A percentile compares a stretch with the other conserved stretches of the same genome.
Conservation (phyloP, 2,113 vertebrate genomes). For the Emberiza fucata region DNA sequence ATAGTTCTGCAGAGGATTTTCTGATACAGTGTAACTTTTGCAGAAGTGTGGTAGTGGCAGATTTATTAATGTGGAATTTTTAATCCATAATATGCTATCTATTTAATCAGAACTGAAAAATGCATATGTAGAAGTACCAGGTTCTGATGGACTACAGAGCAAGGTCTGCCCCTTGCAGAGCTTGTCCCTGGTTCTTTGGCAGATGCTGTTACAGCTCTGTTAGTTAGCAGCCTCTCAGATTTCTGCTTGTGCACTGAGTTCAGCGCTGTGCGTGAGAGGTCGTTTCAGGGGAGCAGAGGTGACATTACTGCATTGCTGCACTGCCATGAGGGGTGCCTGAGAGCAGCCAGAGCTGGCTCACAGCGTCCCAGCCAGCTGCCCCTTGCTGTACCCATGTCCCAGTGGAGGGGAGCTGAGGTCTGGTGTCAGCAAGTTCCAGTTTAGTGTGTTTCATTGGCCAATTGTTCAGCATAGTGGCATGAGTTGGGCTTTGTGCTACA, state of each 20-base stretch:
- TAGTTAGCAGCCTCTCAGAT: not conserved
- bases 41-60: not conserved
- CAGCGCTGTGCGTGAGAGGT: not conserved
- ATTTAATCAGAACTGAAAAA: not conserved
- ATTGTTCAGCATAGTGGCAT: not conserved
- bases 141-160: not conserved
- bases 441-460: not conserved
- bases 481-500: not conserved
- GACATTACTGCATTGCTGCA: not conserved
- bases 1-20: not conserved
- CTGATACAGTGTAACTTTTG: fast-evolving
- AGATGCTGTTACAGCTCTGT: not conserved
- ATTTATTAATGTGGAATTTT: not conserved
- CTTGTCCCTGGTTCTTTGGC: not conserved
- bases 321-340: not conserved
- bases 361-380: not conserved
- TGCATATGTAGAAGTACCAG: fast-evolving
- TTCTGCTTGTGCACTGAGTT: not conserved
- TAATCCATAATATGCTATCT: not conserved
- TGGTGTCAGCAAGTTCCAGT: not conserved
- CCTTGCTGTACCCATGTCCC: not conserved
- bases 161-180: not conserved
- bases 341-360: not conserved
- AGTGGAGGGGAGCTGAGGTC: not conserved
- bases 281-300: not conserved